Percentiles rank a stretch among this genome's conserved stretches.
These are phyloP conservation scores for Cheilosia urbana DNA, from an alignment of 2,888 invertebrate species.

Conservation along the genomic window DNA sequence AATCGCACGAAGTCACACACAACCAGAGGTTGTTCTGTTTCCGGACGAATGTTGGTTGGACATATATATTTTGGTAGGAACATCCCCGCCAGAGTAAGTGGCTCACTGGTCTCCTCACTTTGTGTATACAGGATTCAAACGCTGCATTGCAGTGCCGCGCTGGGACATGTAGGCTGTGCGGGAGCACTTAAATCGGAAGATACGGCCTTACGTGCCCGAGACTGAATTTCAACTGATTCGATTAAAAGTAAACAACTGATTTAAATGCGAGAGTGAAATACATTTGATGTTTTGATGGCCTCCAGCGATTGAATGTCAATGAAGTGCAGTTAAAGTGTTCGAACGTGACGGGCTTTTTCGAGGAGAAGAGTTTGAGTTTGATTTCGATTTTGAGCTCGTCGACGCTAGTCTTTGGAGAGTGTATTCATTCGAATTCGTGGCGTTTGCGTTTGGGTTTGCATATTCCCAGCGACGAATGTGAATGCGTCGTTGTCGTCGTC, in stretches of 20 bases:
- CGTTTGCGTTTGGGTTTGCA: constrained; percentile 48
- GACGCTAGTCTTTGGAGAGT: constrained; percentile 20
- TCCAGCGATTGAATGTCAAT: constrained; percentile 74
- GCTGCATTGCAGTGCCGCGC: constrained; percentile 46
- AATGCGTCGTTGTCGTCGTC: constrained; percentile 14
- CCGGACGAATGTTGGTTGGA: neutral
- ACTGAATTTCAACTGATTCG: constrained; percentile 73
- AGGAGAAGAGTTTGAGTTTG: constrained; percentile 27
- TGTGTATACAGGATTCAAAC: constrained; percentile 22
- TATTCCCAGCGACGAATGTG: constrained; percentile 48
- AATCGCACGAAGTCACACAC: constrained; percentile 1
- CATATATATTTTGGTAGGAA: constrained; percentile 27
- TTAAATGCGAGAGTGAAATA: constrained; percentile 74
- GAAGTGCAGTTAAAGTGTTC: constrained; percentile 75
- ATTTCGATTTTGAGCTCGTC: neutral
- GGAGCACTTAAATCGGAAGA: constrained; percentile 51
- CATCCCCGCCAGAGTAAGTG: neutral
- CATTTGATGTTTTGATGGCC: constrained; percentile 75
- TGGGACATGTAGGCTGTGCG: constrained; percentile 12
- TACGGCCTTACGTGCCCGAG: constrained; percentile 70
- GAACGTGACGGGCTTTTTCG: constrained; percentile 67
- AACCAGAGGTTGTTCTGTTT: neutral
- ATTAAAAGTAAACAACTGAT: constrained; percentile 75
- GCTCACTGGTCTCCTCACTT: neutral
- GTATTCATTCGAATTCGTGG: neutral